Percentiles rank a stretch among this genome's conserved stretches.
Conservation (phyloP, 2,113 vertebrate species). For the Pogona vitticeps region DNA sequence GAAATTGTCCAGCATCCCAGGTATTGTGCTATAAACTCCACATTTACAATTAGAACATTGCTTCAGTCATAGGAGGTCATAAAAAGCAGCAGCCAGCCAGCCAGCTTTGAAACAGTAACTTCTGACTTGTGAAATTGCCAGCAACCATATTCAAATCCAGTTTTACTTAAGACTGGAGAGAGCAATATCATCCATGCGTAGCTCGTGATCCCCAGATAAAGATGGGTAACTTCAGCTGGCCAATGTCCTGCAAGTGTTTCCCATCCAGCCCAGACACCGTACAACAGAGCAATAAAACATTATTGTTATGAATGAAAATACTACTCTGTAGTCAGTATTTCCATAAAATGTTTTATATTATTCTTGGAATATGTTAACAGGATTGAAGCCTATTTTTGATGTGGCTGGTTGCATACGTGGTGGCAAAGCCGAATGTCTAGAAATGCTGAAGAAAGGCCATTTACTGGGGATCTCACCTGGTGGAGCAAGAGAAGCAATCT, state of each 20-base stretch:
- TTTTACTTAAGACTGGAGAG: too few relatives aligned
- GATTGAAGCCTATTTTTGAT: constrained; percentile 86
- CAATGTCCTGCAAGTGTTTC: too few relatives aligned
- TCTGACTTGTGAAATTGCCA: too few relatives aligned
- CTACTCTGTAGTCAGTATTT: not conserved
- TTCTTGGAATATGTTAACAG: constrained; percentile 64
- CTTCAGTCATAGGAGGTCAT: not conserved
- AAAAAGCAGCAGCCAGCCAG: not conserved
- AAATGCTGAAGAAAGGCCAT: constrained; percentile 83
- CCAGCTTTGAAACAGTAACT: too few relatives aligned
- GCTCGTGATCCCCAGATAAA: too few relatives aligned
- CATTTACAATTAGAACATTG: not conserved
- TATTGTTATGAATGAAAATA: not conserved
- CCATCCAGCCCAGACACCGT: too few relatives aligned
- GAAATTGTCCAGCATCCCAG: constrained; percentile 74
- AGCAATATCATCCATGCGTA: too few relatives aligned
- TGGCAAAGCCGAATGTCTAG: constrained; percentile 87
- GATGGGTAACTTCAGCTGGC: too few relatives aligned
- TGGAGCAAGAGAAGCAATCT: constrained; percentile 86
- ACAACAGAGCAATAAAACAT: too few relatives aligned
- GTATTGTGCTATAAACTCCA: constrained; percentile 49
- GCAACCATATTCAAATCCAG: too few relatives aligned
- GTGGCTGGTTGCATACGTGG: constrained; percentile 90
- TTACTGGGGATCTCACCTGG: constrained; percentile 89
- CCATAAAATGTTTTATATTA: not conserved